Evolutionary conservation across 2,113 vertebrate species (phyloP).

Genomic region (Zapornia atra): DNA sequence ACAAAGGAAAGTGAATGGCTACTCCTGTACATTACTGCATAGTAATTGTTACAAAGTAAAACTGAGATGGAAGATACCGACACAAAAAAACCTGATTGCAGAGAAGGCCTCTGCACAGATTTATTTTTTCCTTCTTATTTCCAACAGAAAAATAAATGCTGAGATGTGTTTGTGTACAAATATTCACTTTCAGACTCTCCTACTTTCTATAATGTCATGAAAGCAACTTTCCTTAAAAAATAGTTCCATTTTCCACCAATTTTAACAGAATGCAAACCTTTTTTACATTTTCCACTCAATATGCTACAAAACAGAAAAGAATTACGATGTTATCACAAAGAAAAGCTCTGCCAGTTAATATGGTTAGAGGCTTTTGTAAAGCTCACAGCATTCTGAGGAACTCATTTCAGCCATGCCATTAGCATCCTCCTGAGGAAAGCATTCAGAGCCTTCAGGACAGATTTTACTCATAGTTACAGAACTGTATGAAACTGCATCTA

Average conservation of each 20-base stretch:
- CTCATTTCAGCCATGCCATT: not conserved
- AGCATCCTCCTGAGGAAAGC: not conserved
- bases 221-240: not conserved
- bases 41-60: not conserved
- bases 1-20: not conserved
- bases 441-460: not conserved
- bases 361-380: conserved; percentile 13
- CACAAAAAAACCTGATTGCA: not conserved
- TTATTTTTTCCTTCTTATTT: not conserved
- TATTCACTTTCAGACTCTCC: not conserved
- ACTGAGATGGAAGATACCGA: not conserved
- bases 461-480: not conserved
- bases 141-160: not conserved
- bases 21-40: not conserved
- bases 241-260: not conserved
- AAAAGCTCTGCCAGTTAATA: not conserved
- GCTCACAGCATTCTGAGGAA: not conserved
- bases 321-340: not conserved
- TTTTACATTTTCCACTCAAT: not conserved
- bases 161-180: not conserved
- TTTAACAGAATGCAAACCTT: not conserved
- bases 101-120: not conserved
- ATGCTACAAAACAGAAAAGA: not conserved
- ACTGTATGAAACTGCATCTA: not conserved
- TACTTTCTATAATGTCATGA: not conserved